These are phyloP conservation scores for Hippopotamus amphibius DNA, from an alignment of 2,113 vertebrate species.

Conservation along the genomic window DNA sequence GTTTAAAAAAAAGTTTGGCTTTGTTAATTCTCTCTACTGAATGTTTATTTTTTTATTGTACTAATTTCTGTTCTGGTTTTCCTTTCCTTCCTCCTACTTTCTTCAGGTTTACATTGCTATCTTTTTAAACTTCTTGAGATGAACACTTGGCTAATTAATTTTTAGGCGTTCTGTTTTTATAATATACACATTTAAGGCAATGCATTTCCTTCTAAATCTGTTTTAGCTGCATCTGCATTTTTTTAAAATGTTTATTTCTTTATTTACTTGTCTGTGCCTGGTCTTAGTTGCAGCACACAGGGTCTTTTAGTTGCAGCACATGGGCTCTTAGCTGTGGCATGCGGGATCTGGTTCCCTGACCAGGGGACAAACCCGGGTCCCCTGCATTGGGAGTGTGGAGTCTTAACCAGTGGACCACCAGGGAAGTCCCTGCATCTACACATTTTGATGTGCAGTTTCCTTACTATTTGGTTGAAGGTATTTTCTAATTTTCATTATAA, in stretches of 20 bases:
- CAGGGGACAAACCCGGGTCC: too few relatives aligned
- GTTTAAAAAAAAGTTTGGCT: background rate
- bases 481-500: background rate
- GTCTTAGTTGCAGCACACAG: too few relatives aligned
- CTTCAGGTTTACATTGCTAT: background rate
- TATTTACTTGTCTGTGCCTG: too few relatives aligned
- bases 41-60: background rate
- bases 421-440: background rate
- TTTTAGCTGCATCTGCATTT: background rate
- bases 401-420: too few relatives aligned
- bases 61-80: background rate
- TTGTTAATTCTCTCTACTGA: background rate
- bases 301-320: too few relatives aligned
- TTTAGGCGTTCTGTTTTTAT: conserved; percentile 34
- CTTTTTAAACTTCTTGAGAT: conserved; percentile 23
- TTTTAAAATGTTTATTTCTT: too few relatives aligned
- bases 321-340: too few relatives aligned
- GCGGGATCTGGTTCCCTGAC: too few relatives aligned
- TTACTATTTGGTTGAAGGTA: background rate
- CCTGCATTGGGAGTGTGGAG: too few relatives aligned
- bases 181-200: conserved; percentile 27
- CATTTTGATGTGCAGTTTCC: background rate
- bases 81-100: conserved; percentile 29
- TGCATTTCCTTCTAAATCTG: background rate
- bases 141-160: background rate